Conservation (phyloP, 1,140 invertebrate genomes). For the Euwallacea similis region DNA sequence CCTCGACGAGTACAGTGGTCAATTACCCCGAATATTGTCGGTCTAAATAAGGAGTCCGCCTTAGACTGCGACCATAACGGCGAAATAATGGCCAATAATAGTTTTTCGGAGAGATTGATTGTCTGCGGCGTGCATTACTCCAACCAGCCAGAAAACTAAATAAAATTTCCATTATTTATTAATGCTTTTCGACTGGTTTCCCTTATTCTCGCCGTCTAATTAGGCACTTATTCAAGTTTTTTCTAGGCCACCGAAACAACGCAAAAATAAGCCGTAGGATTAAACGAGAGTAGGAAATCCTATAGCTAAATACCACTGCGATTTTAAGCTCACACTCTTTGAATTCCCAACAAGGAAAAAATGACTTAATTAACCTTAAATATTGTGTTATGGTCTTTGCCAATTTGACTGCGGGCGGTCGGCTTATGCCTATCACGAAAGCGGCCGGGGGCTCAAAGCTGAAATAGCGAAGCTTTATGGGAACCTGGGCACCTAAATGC, state of each 20-base stretch:
- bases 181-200: no score
- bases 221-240: no score
- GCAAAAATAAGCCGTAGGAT: no score
- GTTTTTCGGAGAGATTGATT: conserved; percentile 2
- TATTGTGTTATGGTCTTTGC: neutral
- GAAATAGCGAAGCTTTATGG: neutral
- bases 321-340: neutral
- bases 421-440: neutral
- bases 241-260: no score
- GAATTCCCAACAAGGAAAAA: conserved; percentile 2
- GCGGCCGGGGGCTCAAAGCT: no score
- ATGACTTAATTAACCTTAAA: neutral
- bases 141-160: no score
- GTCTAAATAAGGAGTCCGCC: neutral
- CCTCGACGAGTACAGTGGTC: neutral
- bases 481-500: no score
- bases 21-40: conserved; percentile 2
- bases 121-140: neutral
- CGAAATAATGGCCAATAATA: conserved; percentile 4
- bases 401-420: neutral
- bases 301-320: no score
- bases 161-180: no score
- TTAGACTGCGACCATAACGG: neutral
- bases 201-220: no score
- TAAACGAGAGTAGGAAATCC: no score